phyloP scores from a whole-genome alignment of 1,140 invertebrate species.

The Homalodisca vitripennis region DNA sequence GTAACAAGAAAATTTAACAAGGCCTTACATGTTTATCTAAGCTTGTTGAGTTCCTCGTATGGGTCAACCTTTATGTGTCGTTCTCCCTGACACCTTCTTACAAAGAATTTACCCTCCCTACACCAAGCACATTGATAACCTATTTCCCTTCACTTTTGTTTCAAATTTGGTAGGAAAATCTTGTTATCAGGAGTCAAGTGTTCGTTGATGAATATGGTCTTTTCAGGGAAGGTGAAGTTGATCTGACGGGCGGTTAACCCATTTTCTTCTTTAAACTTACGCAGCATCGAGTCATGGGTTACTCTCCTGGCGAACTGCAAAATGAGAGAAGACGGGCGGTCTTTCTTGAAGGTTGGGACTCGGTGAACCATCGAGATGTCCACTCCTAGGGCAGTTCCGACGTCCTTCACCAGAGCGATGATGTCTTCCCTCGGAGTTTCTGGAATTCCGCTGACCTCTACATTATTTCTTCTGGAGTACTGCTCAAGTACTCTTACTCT shows the following conservation, averaged over 20 bases:
- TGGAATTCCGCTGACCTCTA: background rate
- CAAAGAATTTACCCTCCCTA: conserved; percentile 3
- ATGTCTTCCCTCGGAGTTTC: background rate
- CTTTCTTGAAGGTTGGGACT: background rate
- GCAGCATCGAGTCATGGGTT: background rate
- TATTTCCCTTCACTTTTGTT: conserved; percentile 6
- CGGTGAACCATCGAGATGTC: background rate
- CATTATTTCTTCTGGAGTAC: background rate
- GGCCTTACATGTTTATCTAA: conserved; percentile 1
- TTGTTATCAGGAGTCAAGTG: conserved; percentile 12
- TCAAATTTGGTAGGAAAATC: conserved; percentile 13
- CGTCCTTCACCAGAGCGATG: background rate
- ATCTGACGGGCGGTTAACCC: background rate
- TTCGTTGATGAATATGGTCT: conserved; percentile 3
- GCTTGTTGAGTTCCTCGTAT: too few relatives aligned
- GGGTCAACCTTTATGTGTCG: background rate
- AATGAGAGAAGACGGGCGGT: background rate
- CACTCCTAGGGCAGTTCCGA: background rate
- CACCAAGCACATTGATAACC: background rate
- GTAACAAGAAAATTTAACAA: background rate
- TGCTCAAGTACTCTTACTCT: background rate
- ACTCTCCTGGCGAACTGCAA: background rate
- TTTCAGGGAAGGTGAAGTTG: conserved; percentile 4
- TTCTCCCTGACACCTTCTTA: background rate
- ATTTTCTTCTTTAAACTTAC: background rate